A percentile compares a stretch with the other conserved stretches of the same genome.
These are phyloP conservation scores for Carlito syrichta DNA, from an alignment of 2,113 vertebrate genomes.

Conservation along the genomic window DNA sequence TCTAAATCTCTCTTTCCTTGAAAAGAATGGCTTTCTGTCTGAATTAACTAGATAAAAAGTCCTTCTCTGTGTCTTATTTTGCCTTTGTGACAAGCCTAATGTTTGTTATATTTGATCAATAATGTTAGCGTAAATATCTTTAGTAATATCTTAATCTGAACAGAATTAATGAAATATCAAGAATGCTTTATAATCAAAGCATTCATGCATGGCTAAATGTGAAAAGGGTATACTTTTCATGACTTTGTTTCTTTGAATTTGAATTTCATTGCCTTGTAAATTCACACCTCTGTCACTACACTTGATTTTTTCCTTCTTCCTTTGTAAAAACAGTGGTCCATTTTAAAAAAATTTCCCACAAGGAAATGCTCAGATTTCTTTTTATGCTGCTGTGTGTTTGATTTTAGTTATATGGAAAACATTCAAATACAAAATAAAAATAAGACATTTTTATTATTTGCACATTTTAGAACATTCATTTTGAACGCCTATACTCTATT, in stretches of 20 bases:
- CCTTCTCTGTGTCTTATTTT: neutral
- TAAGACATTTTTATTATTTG: conserved; percentile 48
- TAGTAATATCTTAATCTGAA: neutral
- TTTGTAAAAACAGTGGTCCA: conserved; percentile 3
- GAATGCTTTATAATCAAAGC: neutral
- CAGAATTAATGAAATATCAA: neutral
- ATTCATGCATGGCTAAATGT: neutral
- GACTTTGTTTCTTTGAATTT: neutral
- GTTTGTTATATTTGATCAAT: neutral
- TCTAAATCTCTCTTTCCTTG: neutral
- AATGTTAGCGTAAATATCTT: neutral
- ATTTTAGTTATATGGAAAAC: conserved; percentile 12
- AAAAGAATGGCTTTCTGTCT: neutral
- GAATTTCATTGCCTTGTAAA: conserved; percentile 24
- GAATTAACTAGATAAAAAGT: neutral
- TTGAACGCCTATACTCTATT: neutral
- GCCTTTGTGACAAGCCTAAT: neutral
- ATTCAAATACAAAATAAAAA: conserved; percentile 37
- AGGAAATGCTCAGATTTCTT: conserved; percentile 39
- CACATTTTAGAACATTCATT: conserved; percentile 43
- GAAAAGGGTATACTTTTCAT: neutral
- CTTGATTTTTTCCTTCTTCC: neutral
- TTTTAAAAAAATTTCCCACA: neutral
- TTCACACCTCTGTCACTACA: neutral
- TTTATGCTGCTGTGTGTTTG: neutral